Conservation (phyloP, 2,888 invertebrate species). For the Ferrisia virgata region DNA sequence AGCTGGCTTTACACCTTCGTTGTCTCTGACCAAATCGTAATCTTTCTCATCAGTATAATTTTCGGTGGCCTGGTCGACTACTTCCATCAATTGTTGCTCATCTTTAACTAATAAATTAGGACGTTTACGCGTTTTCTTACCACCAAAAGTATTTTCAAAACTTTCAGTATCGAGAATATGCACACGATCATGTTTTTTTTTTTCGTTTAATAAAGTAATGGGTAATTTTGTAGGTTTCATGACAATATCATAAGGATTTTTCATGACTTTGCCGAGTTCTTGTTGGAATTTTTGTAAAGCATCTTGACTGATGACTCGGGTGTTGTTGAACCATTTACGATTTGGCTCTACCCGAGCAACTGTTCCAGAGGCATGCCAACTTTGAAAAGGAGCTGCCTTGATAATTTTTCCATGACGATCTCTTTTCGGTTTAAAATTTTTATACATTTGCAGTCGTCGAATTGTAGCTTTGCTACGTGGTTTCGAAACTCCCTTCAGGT, state of each 20-base stretch:
- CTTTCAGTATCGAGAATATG: constrained; percentile 94
- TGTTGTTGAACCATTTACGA: constrained; percentile 98
- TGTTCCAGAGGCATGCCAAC: constrained; percentile 76
- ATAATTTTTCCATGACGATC: constrained; percentile 79
- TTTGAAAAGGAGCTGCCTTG: constrained; percentile 93
- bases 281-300: constrained; percentile 87
- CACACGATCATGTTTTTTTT: constrained; percentile 81
- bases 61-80: constrained; percentile 68
- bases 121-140: constrained; percentile 85
- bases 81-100: constrained; percentile 72
- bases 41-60: constrained; percentile 75
- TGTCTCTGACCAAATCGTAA: constrained; percentile 75
- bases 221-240: constrained; percentile 96
- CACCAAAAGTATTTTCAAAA: constrained; percentile 92
- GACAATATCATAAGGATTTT: constrained; percentile 95
- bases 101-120: constrained; percentile 76
- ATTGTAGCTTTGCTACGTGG: constrained; percentile 89
- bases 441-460: constrained; percentile 95
- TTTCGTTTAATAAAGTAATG: constrained; percentile 89
- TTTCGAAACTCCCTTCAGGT: constrained; percentile 79
- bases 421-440: constrained; percentile 92
- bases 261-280: constrained; percentile 89
- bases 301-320: constrained; percentile 90
- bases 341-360: constrained; percentile 94
- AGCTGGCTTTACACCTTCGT: constrained; percentile 70